A percentile compares a stretch with the other conserved stretches of the same genome.
These are phyloP conservation scores for Plebejus melissa DNA, from an alignment of 2,888 invertebrate species.

Conservation along the genomic window DNA sequence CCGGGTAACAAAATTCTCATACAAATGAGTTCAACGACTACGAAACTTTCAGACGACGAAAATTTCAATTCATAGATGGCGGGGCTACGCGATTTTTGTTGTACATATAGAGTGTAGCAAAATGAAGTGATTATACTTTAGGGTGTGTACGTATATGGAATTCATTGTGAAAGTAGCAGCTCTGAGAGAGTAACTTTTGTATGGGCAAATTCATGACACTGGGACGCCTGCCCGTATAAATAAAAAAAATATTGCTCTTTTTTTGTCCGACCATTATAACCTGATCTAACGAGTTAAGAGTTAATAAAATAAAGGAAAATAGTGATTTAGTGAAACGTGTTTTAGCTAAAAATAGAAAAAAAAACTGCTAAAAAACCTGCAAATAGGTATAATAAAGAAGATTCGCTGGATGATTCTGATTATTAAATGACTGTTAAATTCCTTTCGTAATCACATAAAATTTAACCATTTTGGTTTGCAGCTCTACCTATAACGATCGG, in stretches of 20 bases:
- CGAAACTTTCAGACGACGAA: neutral
- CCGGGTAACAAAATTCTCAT: neutral
- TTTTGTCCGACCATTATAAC: neutral
- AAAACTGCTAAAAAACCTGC: neutral
- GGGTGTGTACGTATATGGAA: too few relatives aligned
- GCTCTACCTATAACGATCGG: too few relatives aligned
- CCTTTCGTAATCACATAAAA: neutral
- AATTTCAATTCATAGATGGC: too few relatives aligned
- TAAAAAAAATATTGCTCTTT: neutral
- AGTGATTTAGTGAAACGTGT: neutral
- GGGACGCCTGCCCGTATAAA: too few relatives aligned
- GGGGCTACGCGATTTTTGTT: too few relatives aligned
- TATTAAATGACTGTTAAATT: neutral
- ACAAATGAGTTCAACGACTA: neutral
- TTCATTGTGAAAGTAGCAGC: too few relatives aligned
- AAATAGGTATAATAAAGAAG: neutral
- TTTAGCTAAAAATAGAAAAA: neutral
- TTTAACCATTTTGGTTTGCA: neutral
- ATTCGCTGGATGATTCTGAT: neutral
- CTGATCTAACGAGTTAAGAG: slow-evolving; percentile 4
- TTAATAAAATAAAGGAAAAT: slow-evolving; percentile 7
- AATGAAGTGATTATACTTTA: too few relatives aligned
- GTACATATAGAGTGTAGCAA: too few relatives aligned
- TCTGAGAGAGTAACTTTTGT: too few relatives aligned
- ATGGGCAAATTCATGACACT: too few relatives aligned